Evolutionary conservation across 2,888 invertebrate genomes (phyloP), one percentile per base, ranked within the genome.

Genomic region (Ectropis crepuscularia): DNA sequence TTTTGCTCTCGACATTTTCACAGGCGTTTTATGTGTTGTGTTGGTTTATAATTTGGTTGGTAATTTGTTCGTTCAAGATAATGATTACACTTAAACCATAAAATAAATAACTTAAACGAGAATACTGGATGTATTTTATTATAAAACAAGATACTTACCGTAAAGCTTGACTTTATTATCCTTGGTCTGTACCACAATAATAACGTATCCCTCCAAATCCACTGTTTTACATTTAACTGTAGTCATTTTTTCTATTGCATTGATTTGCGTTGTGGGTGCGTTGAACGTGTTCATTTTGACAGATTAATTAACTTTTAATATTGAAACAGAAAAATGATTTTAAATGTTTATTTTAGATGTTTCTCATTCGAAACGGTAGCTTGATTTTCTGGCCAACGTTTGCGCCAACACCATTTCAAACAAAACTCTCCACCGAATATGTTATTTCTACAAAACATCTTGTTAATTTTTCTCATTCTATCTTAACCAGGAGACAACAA

Each of bases 101-200:
- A 6, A 53, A 53, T 16, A 53, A n/a, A 41, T 10, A 12, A 42
- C 16, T 42, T 16, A 12, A 6, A 42, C 10, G 53, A 11, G 28
- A 42, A 12, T 8, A 28, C 16, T 8, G 6, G 6, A n/a, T 28
- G 48, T 48, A 10, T 10, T 12, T 12, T 42, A 16, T 37, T 47
- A 42, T 9, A 41, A 11, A 45, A 10, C 16, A 39, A 10, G 5
- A 37, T 43, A 86, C 92, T 89, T 89, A 97, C 97, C 98, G 86
- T 98, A 98, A 73, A 98, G 93, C 94, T 98, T 98, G 81, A 98
- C 97, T 94, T 97, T 97, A 88, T 98, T 97, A 91, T 98, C 98
- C 89, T 97, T 96, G 82, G 97, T 97, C 93, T 98, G 98, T 76
- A 98, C 97, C 86, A 98, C 94, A 85, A 98, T 98, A 87, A 98